Evolutionary conservation across 2,797 vertebrate species (phyloP).

Genomic region (Falco rusticolus): DNA sequence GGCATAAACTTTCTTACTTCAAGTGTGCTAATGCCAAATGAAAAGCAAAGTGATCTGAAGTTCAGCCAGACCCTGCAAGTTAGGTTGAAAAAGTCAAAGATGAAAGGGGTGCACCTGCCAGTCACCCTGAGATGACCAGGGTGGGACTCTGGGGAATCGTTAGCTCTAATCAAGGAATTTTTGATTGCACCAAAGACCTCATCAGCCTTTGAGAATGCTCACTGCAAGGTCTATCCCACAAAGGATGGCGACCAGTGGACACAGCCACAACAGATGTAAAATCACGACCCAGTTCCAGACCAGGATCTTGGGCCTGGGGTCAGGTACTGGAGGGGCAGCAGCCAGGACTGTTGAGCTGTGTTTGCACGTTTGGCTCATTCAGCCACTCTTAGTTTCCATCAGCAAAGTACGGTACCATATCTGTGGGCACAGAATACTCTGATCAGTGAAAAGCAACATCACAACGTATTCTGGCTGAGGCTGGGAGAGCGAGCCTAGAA

Average conservation of each 20-base stretch:
- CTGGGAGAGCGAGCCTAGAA: neutral
- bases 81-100: constrained; percentile 10
- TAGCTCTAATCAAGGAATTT: neutral
- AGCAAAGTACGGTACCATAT: neutral
- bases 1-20: neutral
- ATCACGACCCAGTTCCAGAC: neutral
- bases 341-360: neutral
- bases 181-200: neutral
- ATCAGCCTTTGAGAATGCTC: neutral
- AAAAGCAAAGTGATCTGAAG: neutral
- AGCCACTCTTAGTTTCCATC: neutral
- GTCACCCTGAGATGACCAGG: neutral
- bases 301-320: neutral
- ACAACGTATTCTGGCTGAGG: neutral
- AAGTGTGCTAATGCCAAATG: neutral
- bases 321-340: neutral
- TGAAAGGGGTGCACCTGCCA: neutral
- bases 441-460: neutral
- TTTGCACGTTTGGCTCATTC: neutral
- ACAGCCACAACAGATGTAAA: neutral
- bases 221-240: neutral
- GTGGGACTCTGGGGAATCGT: neutral
- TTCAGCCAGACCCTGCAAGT: neutral
- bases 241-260: neutral
- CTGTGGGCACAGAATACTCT: neutral